Base-by-base conservation (phyloP, 2,113 vertebrate species). In the Probosciger aterrimus region DNA sequence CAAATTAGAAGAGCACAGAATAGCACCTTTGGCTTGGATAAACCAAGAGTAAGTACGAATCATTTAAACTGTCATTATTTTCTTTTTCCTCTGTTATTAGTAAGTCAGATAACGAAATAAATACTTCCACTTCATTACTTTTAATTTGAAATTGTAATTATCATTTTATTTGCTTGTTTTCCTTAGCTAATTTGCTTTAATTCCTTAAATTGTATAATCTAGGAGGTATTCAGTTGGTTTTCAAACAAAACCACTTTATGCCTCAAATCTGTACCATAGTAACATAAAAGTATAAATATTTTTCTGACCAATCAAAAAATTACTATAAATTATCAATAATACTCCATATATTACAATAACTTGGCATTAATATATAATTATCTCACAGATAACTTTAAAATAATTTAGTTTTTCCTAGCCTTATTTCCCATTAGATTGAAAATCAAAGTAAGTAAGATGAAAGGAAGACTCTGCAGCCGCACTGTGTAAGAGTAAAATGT, bases 1-100 rank as follows among this genome's bases (percentile, higher is more conserved):
- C 97, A 98, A 98, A 93, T 97, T 99, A 91, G 99, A 99, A 74
- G 99, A 99, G 96, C 98, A 97, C 17, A 98, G 98, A 86, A 99
- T 99, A 82, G 98, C 99, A 60, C 99, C 99, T 24, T 82, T 99
- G 95, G 99, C 99, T 62, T 99, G 99, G 99, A 98, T 99, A 96
- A 98, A 99, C 90, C 99, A 99, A 96, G 98, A 98, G 99, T 99
- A 95, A 95, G 98, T 98, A 95, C 0, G 3, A 70, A 19, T 15
- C 0, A 82, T 68, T 75, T 37, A 44, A 63, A 74, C 59, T 37
- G 7, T 4, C 60, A 68, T 57, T 52, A 3, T 77, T 67, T 44
- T 18, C 4, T 73, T 74, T 88, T 77, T 23, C 23, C 23, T 81
- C 13, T 63, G 11, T 30, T 88, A 62, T 59, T 64, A 78, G 9